These are phyloP conservation scores for Apodemus speciosus DNA, from an alignment of 2,113 vertebrate species.

Conservation along the genomic window DNA sequence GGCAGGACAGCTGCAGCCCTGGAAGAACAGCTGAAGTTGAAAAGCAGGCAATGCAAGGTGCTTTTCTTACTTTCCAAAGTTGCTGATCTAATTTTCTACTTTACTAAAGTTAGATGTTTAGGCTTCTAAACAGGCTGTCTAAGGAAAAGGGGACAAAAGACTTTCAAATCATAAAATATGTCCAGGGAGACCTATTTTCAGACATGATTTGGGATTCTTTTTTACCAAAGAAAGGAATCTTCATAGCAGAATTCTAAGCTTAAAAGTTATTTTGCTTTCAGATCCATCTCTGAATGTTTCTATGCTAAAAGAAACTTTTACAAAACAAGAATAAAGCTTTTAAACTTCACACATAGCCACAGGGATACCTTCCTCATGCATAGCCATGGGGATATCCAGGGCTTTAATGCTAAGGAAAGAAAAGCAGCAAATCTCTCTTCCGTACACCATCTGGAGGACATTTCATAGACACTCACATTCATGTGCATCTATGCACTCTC, in stretches of 20 bases:
- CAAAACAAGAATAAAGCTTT: conserved; percentile 79
- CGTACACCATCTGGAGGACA: conserved; percentile 59
- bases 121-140: conserved; percentile 68
- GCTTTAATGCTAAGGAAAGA: conserved; percentile 65
- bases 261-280: conserved; percentile 77
- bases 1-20: background rate
- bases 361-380: conserved; percentile 75
- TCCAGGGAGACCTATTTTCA: conserved; percentile 76
- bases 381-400: conserved; percentile 65
- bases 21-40: background rate
- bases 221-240: conserved; percentile 78
- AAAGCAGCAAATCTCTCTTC: conserved; percentile 57
- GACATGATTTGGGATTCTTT: conserved; percentile 75
- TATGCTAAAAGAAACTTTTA: conserved; percentile 75
- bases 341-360: conserved; percentile 74
- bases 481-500: background rate
- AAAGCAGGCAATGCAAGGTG: background rate
- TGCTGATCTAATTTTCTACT: conserved; percentile 53
- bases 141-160: background rate
- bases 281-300: conserved; percentile 76
- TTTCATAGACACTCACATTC: background rate
- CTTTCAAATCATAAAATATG: conserved; percentile 76
- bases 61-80: conserved; percentile 56
- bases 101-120: conserved; percentile 66
- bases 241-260: conserved; percentile 76